phyloP scores from a whole-genome alignment of 37 sponge, comb jelly and placozoan genomes.

The Hormiphora californensis region DNA sequence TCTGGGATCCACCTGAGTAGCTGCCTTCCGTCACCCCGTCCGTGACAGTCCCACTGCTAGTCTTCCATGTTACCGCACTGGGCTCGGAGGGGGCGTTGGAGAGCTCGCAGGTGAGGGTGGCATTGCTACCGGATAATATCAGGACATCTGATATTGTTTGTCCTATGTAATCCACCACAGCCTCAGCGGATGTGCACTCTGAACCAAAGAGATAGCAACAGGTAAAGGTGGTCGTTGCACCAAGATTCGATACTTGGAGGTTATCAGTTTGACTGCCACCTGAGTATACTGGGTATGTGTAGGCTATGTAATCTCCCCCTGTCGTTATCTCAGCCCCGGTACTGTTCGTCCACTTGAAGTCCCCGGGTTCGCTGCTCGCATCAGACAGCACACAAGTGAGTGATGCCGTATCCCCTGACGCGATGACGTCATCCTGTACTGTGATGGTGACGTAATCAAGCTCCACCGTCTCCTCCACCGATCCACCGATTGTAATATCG shows the following conservation, averaged over 20 bases:
- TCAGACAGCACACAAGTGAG: not conserved
- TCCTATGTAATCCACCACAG: not conserved
- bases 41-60: not conserved
- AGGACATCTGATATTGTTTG: not conserved
- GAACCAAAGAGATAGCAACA: too few relatives aligned
- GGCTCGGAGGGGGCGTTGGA: not conserved
- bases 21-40: not conserved
- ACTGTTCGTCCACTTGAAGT: not conserved
- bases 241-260: not conserved
- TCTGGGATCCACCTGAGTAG: not conserved
- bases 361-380: not conserved
- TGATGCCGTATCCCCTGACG: not conserved
- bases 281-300: not conserved
- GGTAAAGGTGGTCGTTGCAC: not conserved
- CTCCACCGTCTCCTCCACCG: not conserved
- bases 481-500: not conserved
- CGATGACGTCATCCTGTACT: not conserved
- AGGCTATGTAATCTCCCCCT: not conserved
- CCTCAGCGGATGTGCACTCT: too few relatives aligned
- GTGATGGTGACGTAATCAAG: not conserved
- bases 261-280: not conserved
- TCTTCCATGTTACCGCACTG: not conserved
- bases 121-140: not conserved
- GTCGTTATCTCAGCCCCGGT: constrained; percentile 3
- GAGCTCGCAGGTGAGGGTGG: not conserved